Evolutionary conservation across 2,113 vertebrate genomes (phyloP).

Genomic region (Caranx melampygus): DNA sequence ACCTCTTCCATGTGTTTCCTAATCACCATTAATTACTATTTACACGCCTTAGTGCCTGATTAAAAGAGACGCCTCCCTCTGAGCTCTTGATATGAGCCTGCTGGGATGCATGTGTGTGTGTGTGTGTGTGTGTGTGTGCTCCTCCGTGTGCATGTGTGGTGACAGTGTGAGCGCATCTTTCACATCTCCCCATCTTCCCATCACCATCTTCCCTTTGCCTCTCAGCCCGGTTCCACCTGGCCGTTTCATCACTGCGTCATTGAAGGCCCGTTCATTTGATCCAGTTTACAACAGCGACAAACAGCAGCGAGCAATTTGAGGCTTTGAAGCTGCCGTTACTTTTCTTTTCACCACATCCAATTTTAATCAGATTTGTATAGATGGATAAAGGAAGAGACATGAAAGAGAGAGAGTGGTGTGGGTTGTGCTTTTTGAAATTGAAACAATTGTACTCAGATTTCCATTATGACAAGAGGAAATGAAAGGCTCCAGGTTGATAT

Average conservation of each 20-base stretch:
- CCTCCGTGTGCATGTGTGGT: neutral
- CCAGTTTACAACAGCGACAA: conserved; percentile 35
- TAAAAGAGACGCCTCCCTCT: conserved; percentile 46
- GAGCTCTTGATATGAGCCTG: conserved; percentile 17
- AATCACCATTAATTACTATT: conserved; percentile 70
- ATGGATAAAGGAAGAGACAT: conserved; percentile 44
- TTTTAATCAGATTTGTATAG: conserved; percentile 52
- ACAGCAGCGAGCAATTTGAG: conserved; percentile 26
- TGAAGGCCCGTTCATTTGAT: conserved; percentile 62
- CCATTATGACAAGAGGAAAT: conserved; percentile 58
- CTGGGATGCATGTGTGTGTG: conserved; percentile 22
- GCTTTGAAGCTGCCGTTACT: conserved; percentile 53
- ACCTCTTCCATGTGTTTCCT: conserved; percentile 30
- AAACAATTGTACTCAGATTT: conserved; percentile 60
- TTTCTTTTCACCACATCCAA: conserved; percentile 23
- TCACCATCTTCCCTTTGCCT: conserved; percentile 9
- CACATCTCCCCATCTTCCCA: conserved; percentile 40
- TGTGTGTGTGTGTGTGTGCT: neutral
- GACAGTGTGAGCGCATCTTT: neutral
- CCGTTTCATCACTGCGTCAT: conserved; percentile 39
- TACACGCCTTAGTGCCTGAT: conserved; percentile 65
- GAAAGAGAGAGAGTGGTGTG: conserved; percentile 12
- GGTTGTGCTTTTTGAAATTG: conserved; percentile 54
- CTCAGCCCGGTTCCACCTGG: conserved; percentile 46
- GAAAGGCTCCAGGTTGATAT: conserved; percentile 35